Evolutionary conservation across 2,888 invertebrate species (phyloP).

Genomic region (Dolomedes plantarius): DNA sequence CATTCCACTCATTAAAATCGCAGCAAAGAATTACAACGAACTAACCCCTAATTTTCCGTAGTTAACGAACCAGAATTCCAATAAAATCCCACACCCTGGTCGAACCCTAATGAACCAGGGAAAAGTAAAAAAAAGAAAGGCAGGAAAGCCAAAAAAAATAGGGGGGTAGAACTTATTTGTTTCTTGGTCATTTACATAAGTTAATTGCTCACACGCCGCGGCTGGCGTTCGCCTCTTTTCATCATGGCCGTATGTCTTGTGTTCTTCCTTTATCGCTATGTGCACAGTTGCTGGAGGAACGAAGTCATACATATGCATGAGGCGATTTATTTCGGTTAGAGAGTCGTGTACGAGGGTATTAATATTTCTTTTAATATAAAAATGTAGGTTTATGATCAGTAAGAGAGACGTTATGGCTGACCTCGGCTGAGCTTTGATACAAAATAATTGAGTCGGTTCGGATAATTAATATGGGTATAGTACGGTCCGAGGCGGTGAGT

Average conservation of each 20-base stretch:
- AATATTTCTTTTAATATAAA: constrained; percentile 18
- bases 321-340: constrained; percentile 41
- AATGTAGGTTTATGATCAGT: constrained; percentile 14
- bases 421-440: neutral
- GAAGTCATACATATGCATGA: constrained; percentile 60
- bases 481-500: no score
- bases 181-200: constrained; percentile 69
- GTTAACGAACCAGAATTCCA: constrained; percentile 65
- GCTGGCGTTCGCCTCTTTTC: constrained; percentile 43
- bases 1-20: constrained; percentile 35
- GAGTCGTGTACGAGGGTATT: constrained; percentile 6
- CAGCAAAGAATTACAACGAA: constrained; percentile 21
- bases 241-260: constrained; percentile 45
- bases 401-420: neutral
- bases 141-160: neutral
- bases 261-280: constrained; percentile 45
- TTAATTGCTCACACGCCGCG: constrained; percentile 64
- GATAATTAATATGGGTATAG: neutral
- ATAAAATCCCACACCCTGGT: constrained; percentile 66
- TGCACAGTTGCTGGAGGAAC: neutral
- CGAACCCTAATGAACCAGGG: constrained; percentile 55
- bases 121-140: neutral
- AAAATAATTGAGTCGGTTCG: neutral
- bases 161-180: constrained; percentile 48
- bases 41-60: constrained; percentile 47